phyloP scores from a whole-genome alignment of 2,797 vertebrate genomes.

The Pipistrellus pipistrellus region DNA sequence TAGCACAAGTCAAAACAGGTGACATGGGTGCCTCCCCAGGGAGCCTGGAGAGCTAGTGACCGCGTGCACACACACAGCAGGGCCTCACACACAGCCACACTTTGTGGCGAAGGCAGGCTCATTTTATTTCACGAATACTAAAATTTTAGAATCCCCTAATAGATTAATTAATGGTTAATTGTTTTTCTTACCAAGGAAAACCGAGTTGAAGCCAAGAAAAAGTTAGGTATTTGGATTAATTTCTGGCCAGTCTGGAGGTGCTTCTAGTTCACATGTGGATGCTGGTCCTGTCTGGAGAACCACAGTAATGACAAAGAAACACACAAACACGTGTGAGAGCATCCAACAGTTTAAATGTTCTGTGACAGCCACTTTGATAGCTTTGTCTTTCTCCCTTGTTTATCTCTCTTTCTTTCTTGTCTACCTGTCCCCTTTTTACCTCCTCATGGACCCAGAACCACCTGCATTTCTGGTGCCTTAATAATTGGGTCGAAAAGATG shows the following conservation, averaged over 20 bases:
- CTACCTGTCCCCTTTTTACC: neutral
- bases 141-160: neutral
- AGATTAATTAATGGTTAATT: neutral
- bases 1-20: neutral
- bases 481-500: neutral
- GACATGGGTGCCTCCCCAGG: neutral
- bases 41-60: rapidly evolving
- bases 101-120: neutral
- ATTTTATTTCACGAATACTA: neutral
- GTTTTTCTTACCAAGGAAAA: constrained; percentile 2
- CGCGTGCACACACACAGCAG: no score
- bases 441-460: neutral
- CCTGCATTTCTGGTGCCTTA: neutral
- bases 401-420: no score
- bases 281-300: neutral
- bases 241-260: neutral
- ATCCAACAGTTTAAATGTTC: neutral
- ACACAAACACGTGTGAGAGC: neutral
- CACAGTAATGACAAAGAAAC: neutral
- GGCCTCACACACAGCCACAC: rapidly evolving
- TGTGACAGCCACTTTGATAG: neutral
- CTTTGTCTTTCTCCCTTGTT: neutral
- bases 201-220: neutral
- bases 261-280: neutral
- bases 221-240: neutral